Base-by-base conservation (phyloP, 2,113 vertebrate species). In the Grus americana region DNA sequence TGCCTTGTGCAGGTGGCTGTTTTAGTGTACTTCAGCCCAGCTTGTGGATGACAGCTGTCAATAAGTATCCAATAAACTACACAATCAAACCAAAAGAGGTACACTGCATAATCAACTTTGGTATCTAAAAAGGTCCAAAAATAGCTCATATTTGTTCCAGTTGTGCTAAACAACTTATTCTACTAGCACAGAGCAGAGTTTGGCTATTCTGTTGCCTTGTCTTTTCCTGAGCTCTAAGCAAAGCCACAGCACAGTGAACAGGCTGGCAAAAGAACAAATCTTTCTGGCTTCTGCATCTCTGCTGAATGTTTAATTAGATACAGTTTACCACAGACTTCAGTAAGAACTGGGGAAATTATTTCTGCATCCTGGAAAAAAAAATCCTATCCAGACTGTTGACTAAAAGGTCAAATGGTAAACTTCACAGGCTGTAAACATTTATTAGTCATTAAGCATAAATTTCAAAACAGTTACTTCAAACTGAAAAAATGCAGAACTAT, bases 1-100 rank as follows among this genome's bases (percentile, higher is more conserved):
- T 95, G 93, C 90, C 90, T 83, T 58, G 87, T 92, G 92, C 95
- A 97, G 94, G 97, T 96, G 92, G 95, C 94, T 96, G 93, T 46
- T 94, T 80, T 68, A 22, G 61, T 21, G 52, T 68, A 76, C 65
- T 87, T 70, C 88, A 95, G 86, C 91, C 92, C 75, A 75, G 94
- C 73, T 52, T 67, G 75, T 9, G 24, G 91, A 32, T 89, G 96
- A 94, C 57, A 90, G 95, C 88, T 89, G 90, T 79, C 96, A 95
- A 29, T 59, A 68, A 95, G 65, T 20, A 90, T 21, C 82, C 91
- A 87, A 87, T 78, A 90, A 93, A 90, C 75, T 61, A 74, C 68
- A 79, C 49, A 47, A 78, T 42, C 88, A 83, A 95, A 71, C 65
- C 84, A 54, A 59, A 55, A 83, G 83, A 83, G 62, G 88, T 49